A percentile compares a stretch with the other conserved stretches of the same genome.
Evolutionary conservation across 2,888 invertebrate species (phyloP).

Genomic region (Coleophora flavipennella): DNA sequence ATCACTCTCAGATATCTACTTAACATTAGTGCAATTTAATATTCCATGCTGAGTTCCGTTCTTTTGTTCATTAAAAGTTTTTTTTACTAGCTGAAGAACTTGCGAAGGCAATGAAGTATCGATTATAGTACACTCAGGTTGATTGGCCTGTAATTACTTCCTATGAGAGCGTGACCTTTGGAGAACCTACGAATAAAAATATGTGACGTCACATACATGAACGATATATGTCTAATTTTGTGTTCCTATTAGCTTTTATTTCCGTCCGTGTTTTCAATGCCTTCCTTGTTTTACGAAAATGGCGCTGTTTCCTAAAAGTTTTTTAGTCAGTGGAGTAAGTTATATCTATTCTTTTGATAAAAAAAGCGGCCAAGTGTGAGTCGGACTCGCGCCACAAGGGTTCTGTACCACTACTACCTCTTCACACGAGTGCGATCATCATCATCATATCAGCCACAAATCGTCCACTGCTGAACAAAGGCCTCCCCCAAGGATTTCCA

Average conservation of each 20-base stretch:
- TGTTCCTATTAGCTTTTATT: neutral
- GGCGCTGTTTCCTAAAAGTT: too few relatives aligned
- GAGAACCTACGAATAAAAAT: constrained; percentile 11
- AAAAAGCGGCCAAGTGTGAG: too few relatives aligned
- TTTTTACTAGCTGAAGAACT: constrained; percentile 29
- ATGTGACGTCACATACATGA: neutral
- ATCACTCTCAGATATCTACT: neutral
- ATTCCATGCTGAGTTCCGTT: constrained; percentile 26
- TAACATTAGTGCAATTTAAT: neutral
- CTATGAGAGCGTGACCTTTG: constrained; percentile 48
- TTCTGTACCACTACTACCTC: too few relatives aligned
- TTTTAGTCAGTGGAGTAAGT: too few relatives aligned
- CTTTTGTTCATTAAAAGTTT: constrained; percentile 31
- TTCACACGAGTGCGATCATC: too few relatives aligned
- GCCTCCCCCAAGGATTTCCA: too few relatives aligned
- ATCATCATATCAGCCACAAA: too few relatives aligned
- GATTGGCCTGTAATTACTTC: constrained; percentile 63
- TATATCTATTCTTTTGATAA: too few relatives aligned
- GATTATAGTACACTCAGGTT: constrained; percentile 48
- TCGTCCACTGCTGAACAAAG: too few relatives aligned
- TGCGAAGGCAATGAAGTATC: constrained; percentile 24
- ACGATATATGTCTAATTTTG: constrained; percentile 1
- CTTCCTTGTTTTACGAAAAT: too few relatives aligned
- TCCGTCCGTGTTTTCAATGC: neutral
- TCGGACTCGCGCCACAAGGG: too few relatives aligned